Base-by-base conservation (phyloP, 2,888 invertebrate species). In the Macrophya annulata region DNA sequence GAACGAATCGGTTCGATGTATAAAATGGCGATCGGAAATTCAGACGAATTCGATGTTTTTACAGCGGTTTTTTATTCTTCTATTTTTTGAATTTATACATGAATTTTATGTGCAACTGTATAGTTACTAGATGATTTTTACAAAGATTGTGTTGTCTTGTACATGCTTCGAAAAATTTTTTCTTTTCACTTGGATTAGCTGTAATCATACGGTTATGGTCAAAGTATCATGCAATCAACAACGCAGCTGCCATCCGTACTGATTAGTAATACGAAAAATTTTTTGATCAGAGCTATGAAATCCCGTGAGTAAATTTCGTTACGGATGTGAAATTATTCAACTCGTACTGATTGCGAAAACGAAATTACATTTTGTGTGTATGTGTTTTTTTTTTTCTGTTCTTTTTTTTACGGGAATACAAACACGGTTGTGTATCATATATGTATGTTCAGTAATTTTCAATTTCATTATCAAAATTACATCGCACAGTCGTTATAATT, bases 11-110 rank as follows among this genome's bases (percentile, higher is more conserved):
- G 76, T 40, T 76, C 76, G 76, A 76, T 31, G 3, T 31, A 31
- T 76, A 76, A 48, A 76, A 45, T 21, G 45, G 45, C 40, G 48
- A 76, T 15, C 21, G 48, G 76, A 51, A 51, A 76, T 76, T 51
- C 40, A 25, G 45, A 21, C 40, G 48, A 21, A 48, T 21, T 76
- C 76, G 48, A 76, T 76, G 6, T 48, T 25, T 45, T 15, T 4
- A 8, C 6, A 48, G 6, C 21, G 12, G 55, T 8, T 55, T 55
- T 55, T 55, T 1, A 0, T n/a, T n/a, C 6, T 55, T 55, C n/a
- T 8, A n/a, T 55, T 15, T 45, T 17, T 76, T 31, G 1, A 45
- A 76, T n/a, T 43, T 3, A 31, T 3, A 31, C 21, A 31, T 76
- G 0, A 76, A 31, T 55, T 55, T n/a, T 6, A 55, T 10, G 15